phyloP scores from a whole-genome alignment of 2,888 invertebrate genomes.

The Lasioglossum marginatum region DNA sequence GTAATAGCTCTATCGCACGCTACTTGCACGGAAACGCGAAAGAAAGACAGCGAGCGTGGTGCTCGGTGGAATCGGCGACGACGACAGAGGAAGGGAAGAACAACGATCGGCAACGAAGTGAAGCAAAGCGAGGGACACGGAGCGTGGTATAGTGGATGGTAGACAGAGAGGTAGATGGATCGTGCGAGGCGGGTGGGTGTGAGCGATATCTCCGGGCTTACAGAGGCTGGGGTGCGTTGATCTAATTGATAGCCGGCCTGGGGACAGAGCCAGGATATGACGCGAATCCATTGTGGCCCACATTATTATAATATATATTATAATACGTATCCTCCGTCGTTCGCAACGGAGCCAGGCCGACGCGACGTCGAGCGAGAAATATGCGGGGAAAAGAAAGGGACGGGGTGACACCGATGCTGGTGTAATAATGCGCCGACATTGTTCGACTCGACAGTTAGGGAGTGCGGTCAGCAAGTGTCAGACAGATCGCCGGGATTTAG shows the following conservation, averaged over 20 bases:
- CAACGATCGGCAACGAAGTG: conserved; percentile 30
- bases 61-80: background rate
- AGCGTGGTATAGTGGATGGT: background rate
- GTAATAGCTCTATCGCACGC: conserved; percentile 79
- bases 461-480: conserved; percentile 66
- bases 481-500: conserved; percentile 62
- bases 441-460: conserved; percentile 75
- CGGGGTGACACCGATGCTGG: conserved; percentile 57
- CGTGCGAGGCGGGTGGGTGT: conserved; percentile 75
- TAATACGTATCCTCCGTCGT: conserved; percentile 68
- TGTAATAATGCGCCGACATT: conserved; percentile 76
- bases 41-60: conserved; percentile 29
- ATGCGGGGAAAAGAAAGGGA: conserved; percentile 55
- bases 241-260: conserved; percentile 80
- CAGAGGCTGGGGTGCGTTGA: conserved; percentile 79
- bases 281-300: conserved; percentile 83
- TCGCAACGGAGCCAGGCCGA: conserved; percentile 31
- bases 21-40: conserved; percentile 69
- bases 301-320: conserved; percentile 79
- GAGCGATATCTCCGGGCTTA: conserved; percentile 71
- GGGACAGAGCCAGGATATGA: conserved; percentile 82
- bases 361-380: conserved; percentile 54
- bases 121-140: background rate
- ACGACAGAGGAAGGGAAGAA: conserved; percentile 21
- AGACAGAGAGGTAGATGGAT: conserved; percentile 34